These are phyloP conservation scores for Pristionchus exspectatus DNA, from an alignment of 2,888 invertebrate species.

Conservation along the genomic window DNA sequence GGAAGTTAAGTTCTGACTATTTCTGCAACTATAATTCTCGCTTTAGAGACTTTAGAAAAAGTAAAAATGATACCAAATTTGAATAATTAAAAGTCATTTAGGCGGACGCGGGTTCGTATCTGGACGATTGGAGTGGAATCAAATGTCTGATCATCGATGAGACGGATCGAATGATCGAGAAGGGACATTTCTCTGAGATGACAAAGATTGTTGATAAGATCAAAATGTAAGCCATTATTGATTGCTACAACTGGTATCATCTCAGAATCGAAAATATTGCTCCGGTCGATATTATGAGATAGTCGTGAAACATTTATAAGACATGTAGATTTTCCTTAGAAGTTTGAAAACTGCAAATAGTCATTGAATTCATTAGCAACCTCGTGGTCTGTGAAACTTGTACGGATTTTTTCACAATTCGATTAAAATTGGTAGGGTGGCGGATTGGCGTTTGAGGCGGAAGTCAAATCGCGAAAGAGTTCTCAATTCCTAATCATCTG, in stretches of 20 bases:
- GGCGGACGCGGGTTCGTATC: slow-evolving; percentile 65
- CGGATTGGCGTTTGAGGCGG: not conserved
- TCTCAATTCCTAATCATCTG: not conserved
- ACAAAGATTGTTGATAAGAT: slow-evolving; percentile 88
- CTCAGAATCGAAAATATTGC: slow-evolving; percentile 28
- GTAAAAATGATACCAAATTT: not conserved
- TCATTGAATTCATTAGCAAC: no score
- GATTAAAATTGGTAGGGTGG: not conserved
- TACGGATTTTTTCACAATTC: no score
- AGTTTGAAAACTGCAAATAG: no score
- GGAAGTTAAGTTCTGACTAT: not conserved
- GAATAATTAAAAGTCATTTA: slow-evolving; percentile 5
- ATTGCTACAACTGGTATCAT: not conserved
- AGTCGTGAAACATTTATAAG: not conserved
- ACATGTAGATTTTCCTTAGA: not conserved
- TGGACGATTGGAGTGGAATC: slow-evolving; percentile 79
- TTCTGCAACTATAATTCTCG: not conserved
- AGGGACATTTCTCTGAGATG: slow-evolving; percentile 94
- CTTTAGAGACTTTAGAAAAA: not conserved
- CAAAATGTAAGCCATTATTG: slow-evolving; percentile 82
- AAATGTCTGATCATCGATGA: slow-evolving; percentile 93
- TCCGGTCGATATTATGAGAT: not conserved
- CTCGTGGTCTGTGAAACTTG: no score
- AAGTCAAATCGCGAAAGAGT: not conserved
- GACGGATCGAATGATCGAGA: slow-evolving; percentile 98